Evolutionary conservation across 2,888 invertebrate species (phyloP), one percentile per base, ranked within the genome.

Genomic region (Eledona agricola): DNA sequence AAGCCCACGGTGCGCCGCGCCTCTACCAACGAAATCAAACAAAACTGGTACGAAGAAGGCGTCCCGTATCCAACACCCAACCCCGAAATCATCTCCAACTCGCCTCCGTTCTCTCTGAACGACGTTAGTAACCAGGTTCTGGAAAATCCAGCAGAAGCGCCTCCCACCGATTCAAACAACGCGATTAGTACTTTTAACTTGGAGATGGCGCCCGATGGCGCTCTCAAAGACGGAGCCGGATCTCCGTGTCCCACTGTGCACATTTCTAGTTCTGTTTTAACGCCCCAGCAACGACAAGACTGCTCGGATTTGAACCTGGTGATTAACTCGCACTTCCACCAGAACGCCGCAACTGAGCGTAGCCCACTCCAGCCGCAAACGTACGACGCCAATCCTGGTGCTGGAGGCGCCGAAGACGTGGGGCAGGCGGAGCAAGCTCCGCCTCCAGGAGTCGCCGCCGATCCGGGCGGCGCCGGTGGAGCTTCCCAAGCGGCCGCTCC

Each of bases 301-400:
- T 88, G 88, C 62, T 84, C 85, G 0, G 87, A 87, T 74, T 73
- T 87, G 52, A 87, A 85, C 66, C 83, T 88, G 47, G 83, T 86
- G 7, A 83, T 88, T 1, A 87, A 87, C 58, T 86, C 87, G 0
- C 85, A 87, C 63, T 79, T 86, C 1, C 77, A 85, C 23, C 86
- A 84, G 60, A 70, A 72, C 35, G 45, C 57, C 12, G 55, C 28
- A 1, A 72, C 47, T 10, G 66, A 62, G 9, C 71, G 75, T 9
- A 12, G 29, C 9, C 42, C 42, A 7, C 9, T 16, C 6, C 7
- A 13, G n/a, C 40, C 40, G 3, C 12, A 50, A 9, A 71, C 70
- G 3, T 67, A 70, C 16, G 66, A 65, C 26, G 63, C 61, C 17
- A 34, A 80, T 59, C 74, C 79, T 0, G 78, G 79, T 3, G 79